phyloP scores from a whole-genome alignment of 37 sponge, comb jelly and placozoan species.

The Dysidea cf. avara region DNA sequence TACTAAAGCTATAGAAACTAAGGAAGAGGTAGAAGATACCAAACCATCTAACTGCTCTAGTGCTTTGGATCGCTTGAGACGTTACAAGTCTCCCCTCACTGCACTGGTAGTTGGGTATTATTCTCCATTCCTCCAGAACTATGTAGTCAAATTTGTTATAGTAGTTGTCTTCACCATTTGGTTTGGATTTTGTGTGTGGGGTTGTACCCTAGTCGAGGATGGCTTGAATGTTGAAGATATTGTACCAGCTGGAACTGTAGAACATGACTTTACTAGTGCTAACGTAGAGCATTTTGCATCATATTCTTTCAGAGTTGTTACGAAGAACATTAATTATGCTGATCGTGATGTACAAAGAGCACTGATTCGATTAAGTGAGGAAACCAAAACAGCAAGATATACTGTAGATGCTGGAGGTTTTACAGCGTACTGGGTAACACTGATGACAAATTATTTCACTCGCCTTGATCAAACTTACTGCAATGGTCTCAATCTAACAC shows the following conservation, averaged over 20 bases:
- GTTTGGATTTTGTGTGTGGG: neutral
- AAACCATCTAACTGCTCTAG: no score
- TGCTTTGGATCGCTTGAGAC: no score
- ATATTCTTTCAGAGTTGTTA: slow-evolving; percentile 23
- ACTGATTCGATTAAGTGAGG: slow-evolving; percentile 12
- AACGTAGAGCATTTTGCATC: slow-evolving; percentile 17
- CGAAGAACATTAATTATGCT: slow-evolving; percentile 21
- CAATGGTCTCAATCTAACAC: no score
- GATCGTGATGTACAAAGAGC: slow-evolving; percentile 3
- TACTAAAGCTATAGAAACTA: no score
- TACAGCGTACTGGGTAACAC: slow-evolving; percentile 22
- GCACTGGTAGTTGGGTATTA: slow-evolving; percentile 14
- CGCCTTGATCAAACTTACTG: no score
- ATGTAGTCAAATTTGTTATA: slow-evolving; percentile 24
- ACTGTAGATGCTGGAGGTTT: slow-evolving; percentile 3
- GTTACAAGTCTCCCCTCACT: neutral
- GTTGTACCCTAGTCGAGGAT: slow-evolving; percentile 23
- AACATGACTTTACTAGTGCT: slow-evolving; percentile 21
- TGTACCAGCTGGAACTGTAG: slow-evolving; percentile 26
- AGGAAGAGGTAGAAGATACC: no score
- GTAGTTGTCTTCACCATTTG: slow-evolving; percentile 12
- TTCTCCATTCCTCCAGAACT: slow-evolving; percentile 26
- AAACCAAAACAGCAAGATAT: neutral
- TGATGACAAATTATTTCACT: slow-evolving; percentile 9
- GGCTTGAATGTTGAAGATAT: slow-evolving; percentile 30